Conservation (phyloP, 2,888 invertebrate genomes). For the Ernsta delagoae region DNA sequence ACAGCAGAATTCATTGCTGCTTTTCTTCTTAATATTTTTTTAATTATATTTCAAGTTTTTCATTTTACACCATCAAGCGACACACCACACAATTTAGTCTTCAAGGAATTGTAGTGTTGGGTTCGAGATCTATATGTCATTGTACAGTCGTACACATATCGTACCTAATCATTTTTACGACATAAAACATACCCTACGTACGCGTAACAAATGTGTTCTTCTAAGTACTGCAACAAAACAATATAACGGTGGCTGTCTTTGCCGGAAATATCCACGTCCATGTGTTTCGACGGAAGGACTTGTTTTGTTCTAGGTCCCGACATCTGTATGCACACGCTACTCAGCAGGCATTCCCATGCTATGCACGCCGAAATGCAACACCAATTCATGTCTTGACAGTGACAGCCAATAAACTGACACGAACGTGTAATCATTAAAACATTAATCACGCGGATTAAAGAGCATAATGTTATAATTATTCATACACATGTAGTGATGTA, state of each 20-base stretch:
- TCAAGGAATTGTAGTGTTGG: too few relatives aligned
- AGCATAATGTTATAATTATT: constrained; percentile 13
- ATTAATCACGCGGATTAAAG: constrained; percentile 20
- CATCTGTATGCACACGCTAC: constrained; percentile 26
- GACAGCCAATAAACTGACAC: constrained; percentile 32
- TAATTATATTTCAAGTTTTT: too few relatives aligned
- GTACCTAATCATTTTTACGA: too few relatives aligned
- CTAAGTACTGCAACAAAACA: not conserved
- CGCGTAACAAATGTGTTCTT: not conserved
- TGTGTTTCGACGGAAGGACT: constrained; percentile 18
- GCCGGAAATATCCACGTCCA: constrained; percentile 16
- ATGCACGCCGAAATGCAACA: constrained; percentile 14
- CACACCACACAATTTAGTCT: too few relatives aligned
- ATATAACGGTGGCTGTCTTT: not conserved
- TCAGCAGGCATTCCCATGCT: constrained; percentile 13
- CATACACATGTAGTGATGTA: not conserved
- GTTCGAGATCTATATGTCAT: too few relatives aligned
- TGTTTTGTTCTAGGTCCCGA: constrained; percentile 6
- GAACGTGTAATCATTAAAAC: constrained; percentile 29
- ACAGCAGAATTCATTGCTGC: too few relatives aligned
- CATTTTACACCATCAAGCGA: too few relatives aligned
- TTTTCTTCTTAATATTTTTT: too few relatives aligned
- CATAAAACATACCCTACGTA: not conserved
- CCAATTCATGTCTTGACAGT: constrained; percentile 6
- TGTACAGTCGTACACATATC: too few relatives aligned